Evolutionary conservation across 2,888 invertebrate genomes (phyloP).

Genomic region (Lasioglossum morio): DNA sequence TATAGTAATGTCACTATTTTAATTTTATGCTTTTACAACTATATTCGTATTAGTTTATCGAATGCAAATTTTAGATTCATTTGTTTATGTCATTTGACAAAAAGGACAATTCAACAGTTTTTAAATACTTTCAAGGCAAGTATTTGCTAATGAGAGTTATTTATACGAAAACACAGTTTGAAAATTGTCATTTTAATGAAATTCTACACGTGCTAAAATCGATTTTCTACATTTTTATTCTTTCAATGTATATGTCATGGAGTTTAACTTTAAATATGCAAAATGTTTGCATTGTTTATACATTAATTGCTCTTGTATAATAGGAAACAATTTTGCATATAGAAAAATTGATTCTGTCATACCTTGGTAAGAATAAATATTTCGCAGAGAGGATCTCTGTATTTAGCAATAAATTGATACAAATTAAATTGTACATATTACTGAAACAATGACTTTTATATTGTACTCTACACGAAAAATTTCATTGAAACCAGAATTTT

Average conservation of each 20-base stretch:
- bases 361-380: background rate
- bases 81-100: background rate
- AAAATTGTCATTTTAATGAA: conserved; percentile 1
- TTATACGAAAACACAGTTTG: background rate
- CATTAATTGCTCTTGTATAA: background rate
- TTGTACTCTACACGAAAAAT: background rate
- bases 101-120: background rate
- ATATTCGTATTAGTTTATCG: background rate
- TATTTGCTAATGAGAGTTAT: conserved; percentile 2
- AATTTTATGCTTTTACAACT: conserved; percentile 1
- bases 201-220: background rate
- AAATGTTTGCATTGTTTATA: background rate
- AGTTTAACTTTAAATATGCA: background rate
- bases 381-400: background rate
- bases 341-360: background rate
- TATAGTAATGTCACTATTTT: background rate
- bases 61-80: background rate
- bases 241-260: background rate
- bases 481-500: background rate
- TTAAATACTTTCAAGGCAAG: background rate
- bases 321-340: background rate
- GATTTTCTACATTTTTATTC: background rate
- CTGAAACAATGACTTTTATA: background rate
- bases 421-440: background rate
- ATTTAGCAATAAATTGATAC: background rate